Evolutionary conservation across 2,797 vertebrate genomes (phyloP), one percentile per base, ranked within the genome.

Genomic region (Margarornis squamiger): DNA sequence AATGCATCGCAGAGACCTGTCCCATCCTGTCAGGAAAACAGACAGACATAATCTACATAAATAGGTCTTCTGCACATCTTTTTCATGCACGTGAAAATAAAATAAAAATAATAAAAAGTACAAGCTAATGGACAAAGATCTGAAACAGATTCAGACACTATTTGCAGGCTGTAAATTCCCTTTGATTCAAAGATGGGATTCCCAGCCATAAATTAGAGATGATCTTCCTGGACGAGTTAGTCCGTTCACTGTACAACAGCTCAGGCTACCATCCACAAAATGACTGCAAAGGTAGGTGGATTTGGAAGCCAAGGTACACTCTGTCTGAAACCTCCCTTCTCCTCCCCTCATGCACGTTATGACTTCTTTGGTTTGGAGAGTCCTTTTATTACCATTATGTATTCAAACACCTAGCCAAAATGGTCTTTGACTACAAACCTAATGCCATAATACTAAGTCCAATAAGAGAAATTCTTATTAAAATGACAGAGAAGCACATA

Each of bases 321-420:
- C 11, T 55, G 36, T 36, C 65, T 5, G 6, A 65, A 78, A 68
- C 8, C 26, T 32, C n/a, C 16, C 29, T 24, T 70, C 43, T 73
- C 39, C 5, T 61, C 55, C 59, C 59, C 0, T 0, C 20, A 49
- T 7, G 22, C 14, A 81, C 12, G 14, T n/a, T 17, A 75, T 13
- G 23, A 92, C 10, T 38, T 59, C 51, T 59, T 51, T 15, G 32
- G 36, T 57, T 62, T 81, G 58, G 5, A 68, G 15, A 83, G 18
- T 43, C n/a, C 51, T 78, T 86, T 92, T 45, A 24, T 73, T 84
- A 62, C 15, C 27, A 41, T 66, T 72, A 48, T 26, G 20, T 39
- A 76, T 39, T 41, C 41, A 68, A 81, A 41, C 20, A 9, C 8
- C 12, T 36, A 48, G 13, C 20, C 73, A 88, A 93, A 94, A 22